Evolutionary conservation across 2,113 vertebrate species (phyloP), one percentile per base, ranked within the genome.

Genomic region (Ageneiosus marmoratus): DNA sequence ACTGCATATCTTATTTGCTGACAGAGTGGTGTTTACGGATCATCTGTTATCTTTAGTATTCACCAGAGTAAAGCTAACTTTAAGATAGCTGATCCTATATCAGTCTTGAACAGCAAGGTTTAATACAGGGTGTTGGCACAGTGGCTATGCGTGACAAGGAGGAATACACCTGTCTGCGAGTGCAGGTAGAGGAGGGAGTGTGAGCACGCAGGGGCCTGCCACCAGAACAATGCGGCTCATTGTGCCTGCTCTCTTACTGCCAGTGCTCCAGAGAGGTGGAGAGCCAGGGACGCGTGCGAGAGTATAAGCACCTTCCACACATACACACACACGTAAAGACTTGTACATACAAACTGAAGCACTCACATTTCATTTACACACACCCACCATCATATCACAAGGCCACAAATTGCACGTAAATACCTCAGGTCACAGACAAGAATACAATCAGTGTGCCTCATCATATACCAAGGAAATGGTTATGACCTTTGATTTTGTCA

Each of bases 121-220:
- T 55, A 51, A 55, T 78, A 74, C 37, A 73, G 84, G 34, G 73
- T 90, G 90, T 80, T 89, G 86, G 91, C 90, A 92, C 89, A 83
- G 86, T 89, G 79, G 90, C 91, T 94, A 86, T 91, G 94, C 94
- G 94, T 94, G 94, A 94, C 88, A 92, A 93, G 92, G 86, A 90
- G 89, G 90, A 94, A 94, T 96, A 94, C 95, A 96, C 95, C 95
- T 97, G 96, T 95, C 94, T 95, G 91, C 86, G 92, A 89, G 91
- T 74, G 89, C 93, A 95, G 94, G 94, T 94, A 94, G 85, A 88
- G 89, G 91, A 77, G 91, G 90, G 91, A 62, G 76, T 89, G 91
- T 86, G 85, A 76, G 91, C 96, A 95, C 90, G 95, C 95, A 93
- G 91, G 87, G 94, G 91, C 95, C 93, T 96, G 95, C 91, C 93